These are phyloP conservation scores for Sacculina carcini DNA, from an alignment of 2,888 invertebrate species.

Conservation along the genomic window DNA sequence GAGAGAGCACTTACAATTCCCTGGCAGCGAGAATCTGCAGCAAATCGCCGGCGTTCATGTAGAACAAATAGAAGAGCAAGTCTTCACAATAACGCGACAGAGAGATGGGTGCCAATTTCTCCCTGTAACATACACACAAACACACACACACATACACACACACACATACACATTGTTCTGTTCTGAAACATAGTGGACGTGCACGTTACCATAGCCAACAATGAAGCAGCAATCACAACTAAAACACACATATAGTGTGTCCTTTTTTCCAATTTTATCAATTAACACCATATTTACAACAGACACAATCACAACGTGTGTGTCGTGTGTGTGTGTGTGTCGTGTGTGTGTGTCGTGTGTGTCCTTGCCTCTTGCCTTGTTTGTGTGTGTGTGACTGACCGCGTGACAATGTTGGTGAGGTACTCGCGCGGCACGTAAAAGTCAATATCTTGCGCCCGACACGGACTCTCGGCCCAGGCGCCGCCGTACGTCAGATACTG, in stretches of 20 bases:
- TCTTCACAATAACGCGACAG: constrained; percentile 95
- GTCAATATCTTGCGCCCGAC: constrained; percentile 95
- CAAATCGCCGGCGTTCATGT: constrained; percentile 93
- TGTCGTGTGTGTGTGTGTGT: too few relatives aligned
- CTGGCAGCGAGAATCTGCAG: constrained; percentile 91
- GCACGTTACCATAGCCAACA: neutral
- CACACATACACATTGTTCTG: neutral
- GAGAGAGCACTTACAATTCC: constrained; percentile 49
- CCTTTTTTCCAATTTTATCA: too few relatives aligned
- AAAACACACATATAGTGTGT: too few relatives aligned
- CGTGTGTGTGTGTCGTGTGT: too few relatives aligned
- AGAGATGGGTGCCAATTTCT: constrained; percentile 81
- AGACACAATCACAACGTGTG: too few relatives aligned
- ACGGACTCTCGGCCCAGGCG: constrained; percentile 93
- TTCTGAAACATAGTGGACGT: neutral
- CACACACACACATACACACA: neutral
- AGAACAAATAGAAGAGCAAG: constrained; percentile 94
- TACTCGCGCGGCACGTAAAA: constrained; percentile 96
- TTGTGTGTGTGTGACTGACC: too few relatives aligned
- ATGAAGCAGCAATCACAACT: neutral
- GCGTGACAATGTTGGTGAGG: constrained; percentile 82
- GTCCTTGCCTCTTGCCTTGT: too few relatives aligned
- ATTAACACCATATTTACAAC: too few relatives aligned
- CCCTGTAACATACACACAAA: constrained; percentile 28
- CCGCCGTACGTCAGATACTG: constrained; percentile 95